Evolutionary conservation across 2,888 invertebrate species (phyloP).

Genomic region (Perdita meconis): DNA sequence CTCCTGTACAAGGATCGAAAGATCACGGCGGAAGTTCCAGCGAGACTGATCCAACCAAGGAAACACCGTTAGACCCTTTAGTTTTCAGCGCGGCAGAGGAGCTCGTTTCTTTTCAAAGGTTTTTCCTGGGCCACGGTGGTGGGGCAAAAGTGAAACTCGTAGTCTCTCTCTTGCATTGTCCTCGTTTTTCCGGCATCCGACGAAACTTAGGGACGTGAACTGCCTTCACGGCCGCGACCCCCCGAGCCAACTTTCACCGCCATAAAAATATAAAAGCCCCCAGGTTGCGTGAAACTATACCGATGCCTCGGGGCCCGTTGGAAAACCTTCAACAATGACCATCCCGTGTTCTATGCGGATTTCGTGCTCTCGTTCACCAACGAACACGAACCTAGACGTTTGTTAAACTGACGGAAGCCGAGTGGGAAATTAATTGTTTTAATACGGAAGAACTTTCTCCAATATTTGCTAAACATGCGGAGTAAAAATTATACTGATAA

Average conservation of each 20-base stretch:
- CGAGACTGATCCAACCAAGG: conserved; percentile 33
- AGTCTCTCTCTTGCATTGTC: conserved; percentile 68
- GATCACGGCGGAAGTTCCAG: background rate
- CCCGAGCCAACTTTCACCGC: conserved; percentile 81
- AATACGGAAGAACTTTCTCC: too few species aligned
- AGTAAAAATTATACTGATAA: too few species aligned
- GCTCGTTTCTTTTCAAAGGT: conserved; percentile 44
- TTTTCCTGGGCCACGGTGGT: conserved; percentile 38
- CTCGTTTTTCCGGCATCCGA: conserved; percentile 78
- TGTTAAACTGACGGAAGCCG: background rate
- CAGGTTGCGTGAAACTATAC: conserved; percentile 65
- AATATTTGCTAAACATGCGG: too few species aligned
- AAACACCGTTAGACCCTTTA: conserved; percentile 49
- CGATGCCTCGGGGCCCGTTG: conserved; percentile 8
- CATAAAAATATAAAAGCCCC: conserved; percentile 82
- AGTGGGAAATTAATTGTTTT: too few species aligned
- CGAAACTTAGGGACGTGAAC: conserved; percentile 77
- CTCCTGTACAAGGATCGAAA: too few species aligned
- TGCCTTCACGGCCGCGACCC: conserved; percentile 77
- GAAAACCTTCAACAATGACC: conserved; percentile 42
- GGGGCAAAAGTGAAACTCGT: conserved; percentile 81
- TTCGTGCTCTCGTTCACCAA: conserved; percentile 4
- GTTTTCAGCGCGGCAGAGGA: conserved; percentile 50
- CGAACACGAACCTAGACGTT: background rate
- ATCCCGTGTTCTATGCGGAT: conserved; percentile 11